Percentiles rank a stretch among this genome's conserved stretches.
phyloP scores from a whole-genome alignment of 2,113 vertebrate genomes.

The Halcyon senegalensis region DNA sequence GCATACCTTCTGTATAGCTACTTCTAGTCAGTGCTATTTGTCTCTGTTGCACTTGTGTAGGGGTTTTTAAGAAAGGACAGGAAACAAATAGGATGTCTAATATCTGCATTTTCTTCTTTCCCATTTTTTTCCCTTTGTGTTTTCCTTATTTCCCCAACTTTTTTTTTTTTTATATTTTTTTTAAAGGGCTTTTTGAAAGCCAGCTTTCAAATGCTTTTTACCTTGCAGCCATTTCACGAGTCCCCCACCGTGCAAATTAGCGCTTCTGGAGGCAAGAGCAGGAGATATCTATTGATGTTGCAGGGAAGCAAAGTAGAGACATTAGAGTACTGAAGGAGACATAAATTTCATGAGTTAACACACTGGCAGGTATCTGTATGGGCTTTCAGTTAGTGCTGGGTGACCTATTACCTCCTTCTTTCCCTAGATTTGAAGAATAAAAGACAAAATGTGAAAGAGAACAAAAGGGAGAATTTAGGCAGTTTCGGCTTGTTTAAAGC shows the following conservation, averaged over 20 bases:
- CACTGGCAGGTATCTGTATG: not conserved
- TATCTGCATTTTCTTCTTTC: not conserved
- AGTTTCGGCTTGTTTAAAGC: not conserved
- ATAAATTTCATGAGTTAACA: conserved; percentile 47
- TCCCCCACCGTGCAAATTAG: conserved; percentile 57
- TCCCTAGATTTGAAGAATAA: not conserved
- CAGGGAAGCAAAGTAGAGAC: not conserved
- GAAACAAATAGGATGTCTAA: not conserved
- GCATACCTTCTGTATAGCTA: not conserved
- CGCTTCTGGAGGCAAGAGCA: conserved; percentile 30
- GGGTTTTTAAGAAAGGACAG: not conserved
- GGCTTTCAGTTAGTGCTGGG: not conserved
- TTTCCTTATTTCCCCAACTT: not conserved
- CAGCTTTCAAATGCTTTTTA: conserved; percentile 27
- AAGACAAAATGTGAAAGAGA: not conserved
- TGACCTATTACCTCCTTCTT: not conserved
- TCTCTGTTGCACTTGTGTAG: not conserved
- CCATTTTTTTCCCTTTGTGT: not conserved
- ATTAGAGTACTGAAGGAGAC: not conserved
- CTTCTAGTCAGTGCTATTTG: not conserved
- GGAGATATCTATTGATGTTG: conserved; percentile 7
- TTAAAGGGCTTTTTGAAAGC: conserved; percentile 14
- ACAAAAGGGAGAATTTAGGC: not conserved
- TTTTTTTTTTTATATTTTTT: not conserved
- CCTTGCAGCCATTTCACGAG: conserved; percentile 20